phyloP scores from a whole-genome alignment of 2,888 invertebrate genomes.

The Coleophora deauratella region DNA sequence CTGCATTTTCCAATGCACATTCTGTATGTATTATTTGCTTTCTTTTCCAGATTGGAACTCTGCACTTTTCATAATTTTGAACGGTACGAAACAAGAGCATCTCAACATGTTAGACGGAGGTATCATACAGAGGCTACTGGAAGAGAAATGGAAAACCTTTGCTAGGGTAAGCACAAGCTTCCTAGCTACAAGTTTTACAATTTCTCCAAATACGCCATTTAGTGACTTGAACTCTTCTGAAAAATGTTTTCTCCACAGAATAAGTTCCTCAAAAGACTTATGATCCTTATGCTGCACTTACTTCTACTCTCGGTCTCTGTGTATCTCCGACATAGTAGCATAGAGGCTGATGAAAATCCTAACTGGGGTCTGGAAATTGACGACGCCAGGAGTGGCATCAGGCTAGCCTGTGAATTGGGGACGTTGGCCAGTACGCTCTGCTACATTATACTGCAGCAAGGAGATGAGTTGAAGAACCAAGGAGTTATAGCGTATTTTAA shows the following conservation, averaged over 20 bases:
- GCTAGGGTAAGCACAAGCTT: constrained; percentile 92
- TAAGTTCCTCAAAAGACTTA: constrained; percentile 92
- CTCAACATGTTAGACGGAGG: constrained; percentile 99
- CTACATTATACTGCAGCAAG: constrained; percentile 93
- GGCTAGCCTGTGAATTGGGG: constrained; percentile 88
- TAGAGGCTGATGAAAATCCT: constrained; percentile 47
- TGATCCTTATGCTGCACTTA: constrained; percentile 91
- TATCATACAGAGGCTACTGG: constrained; percentile 95
- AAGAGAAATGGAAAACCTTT: constrained; percentile 99
- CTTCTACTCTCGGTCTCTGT: constrained; percentile 91
- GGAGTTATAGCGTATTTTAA: constrained; percentile 92
- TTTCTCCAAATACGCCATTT: neutral
- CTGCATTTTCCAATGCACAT: no score
- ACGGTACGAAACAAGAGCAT: constrained; percentile 98
- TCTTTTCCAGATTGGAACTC: constrained; percentile 94
- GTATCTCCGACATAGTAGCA: constrained; percentile 83
- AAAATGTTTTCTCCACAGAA: constrained; percentile 71
- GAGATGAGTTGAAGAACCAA: constrained; percentile 95
- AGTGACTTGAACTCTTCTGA: no score
- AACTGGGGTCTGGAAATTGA: constrained; percentile 52
- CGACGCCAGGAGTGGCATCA: constrained; percentile 57
- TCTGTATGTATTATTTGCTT: no score
- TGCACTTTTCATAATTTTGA: constrained; percentile 96
- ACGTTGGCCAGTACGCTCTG: constrained; percentile 90
- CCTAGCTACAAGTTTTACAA: no score